Base-by-base conservation (phyloP, 2,113 vertebrate genomes). In the Xiphophorus couchianus region DNA sequence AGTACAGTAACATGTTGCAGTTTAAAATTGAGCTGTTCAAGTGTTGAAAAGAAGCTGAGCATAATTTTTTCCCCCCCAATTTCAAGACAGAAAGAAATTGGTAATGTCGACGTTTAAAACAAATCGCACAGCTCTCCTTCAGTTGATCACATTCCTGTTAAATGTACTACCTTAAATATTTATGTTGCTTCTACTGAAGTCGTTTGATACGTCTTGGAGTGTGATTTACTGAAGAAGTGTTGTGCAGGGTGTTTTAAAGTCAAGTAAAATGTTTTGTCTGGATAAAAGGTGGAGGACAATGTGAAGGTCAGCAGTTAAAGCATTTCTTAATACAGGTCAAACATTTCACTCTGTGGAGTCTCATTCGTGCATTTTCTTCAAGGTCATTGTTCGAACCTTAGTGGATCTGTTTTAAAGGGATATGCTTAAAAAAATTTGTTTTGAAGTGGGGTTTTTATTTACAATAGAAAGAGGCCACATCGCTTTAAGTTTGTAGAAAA, bases 21-120 rank as follows among this genome's bases (percentile, higher is more conserved):
- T n/a, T 58, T n/a, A 78, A 75, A 74, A 73, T 66, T 2, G 68
- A 66, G 30, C 28, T 82, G 9, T 76, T 29, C 44, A 71, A 29
- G 71, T 35, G 77, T 82, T 78, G 44, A 81, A 13, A 66, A 12
- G 35, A 68, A 77, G 3, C 29, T 63, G 39, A 69, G 19, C 25
- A 30, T 61, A 37, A 27, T 48, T 58, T 11, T 39, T 58, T 69
- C 42, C 60, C 1, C 5, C 17, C 5, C 44, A 19, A 78, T 60
- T 15, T 73, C 28, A 13, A 44, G 30, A 63, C 48, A 54, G 54
- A 39, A 8, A 17, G 9, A 15, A 12, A 30, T 12, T 62, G 31
- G 39, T 19, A 35, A 51, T 80, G 69, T 80, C 60, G 3, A 82
- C 48, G 67, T 74, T 37, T 3, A 37, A 37, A 35, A 60, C 54